phyloP scores from a whole-genome alignment of 2,888 invertebrate species.

The Chymomyza fuscimana region DNA sequence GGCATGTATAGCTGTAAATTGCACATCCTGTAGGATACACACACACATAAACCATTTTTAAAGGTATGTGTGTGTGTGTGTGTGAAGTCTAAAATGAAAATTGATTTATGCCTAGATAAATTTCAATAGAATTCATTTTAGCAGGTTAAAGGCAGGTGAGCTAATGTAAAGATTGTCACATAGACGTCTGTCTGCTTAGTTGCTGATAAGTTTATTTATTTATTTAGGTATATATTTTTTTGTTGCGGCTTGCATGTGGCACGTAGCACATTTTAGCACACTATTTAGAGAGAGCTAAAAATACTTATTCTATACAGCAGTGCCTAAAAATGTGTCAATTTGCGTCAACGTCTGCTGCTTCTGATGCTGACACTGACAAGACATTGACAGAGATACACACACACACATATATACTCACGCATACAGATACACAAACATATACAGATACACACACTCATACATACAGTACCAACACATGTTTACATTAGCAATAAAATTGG shows the following conservation, averaged over 20 bases:
- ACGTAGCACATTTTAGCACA: conserved; percentile 66
- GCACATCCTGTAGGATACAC: conserved; percentile 10
- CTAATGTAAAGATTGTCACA: conserved; percentile 53
- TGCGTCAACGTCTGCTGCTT: conserved; percentile 45
- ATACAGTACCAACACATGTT: conserved; percentile 45
- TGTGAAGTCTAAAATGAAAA: conserved; percentile 39
- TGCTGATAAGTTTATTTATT: conserved; percentile 6
- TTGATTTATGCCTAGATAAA: conserved; percentile 61
- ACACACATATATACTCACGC: neutral
- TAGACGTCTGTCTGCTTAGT: conserved; percentile 6
- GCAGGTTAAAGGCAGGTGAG: conserved; percentile 37
- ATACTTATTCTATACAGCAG: conserved; percentile 17
- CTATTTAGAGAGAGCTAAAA: conserved; percentile 52
- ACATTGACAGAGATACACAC: neutral
- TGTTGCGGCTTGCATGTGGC: conserved; percentile 17
- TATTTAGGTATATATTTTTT: neutral
- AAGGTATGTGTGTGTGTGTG: conserved; percentile 9
- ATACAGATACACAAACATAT: neutral
- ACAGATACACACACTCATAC: neutral
- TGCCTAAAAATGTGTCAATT: conserved; percentile 61
- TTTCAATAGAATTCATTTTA: conserved; percentile 25
- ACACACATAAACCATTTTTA: neutral
- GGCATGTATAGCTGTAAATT: neutral
- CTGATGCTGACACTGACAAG: neutral
- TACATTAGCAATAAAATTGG: conserved; percentile 63